Evolutionary conservation across 2,797 vertebrate species (phyloP).

Genomic region (Myotis daubentonii): DNA sequence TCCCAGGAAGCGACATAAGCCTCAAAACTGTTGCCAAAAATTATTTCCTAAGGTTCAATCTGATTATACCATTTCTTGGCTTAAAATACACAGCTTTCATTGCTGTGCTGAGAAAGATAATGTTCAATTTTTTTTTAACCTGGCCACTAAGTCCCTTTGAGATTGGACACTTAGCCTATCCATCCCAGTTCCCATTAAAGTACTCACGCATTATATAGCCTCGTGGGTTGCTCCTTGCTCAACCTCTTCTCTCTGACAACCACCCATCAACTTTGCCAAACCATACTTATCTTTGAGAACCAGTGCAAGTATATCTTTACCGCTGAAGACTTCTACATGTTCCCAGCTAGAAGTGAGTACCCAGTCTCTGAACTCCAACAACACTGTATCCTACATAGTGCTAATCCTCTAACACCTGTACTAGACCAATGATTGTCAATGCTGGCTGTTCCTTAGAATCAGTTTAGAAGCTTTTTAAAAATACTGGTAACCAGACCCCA

Average conservation of each 20-base stretch:
- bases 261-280: background rate
- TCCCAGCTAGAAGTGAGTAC: background rate
- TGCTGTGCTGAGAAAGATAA: background rate
- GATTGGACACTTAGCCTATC: background rate
- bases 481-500: background rate
- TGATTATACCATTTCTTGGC: background rate
- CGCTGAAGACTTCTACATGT: background rate
- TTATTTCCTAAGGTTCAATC: background rate
- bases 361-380: background rate
- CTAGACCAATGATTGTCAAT: background rate
- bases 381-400: background rate
- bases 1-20: background rate
- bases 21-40: background rate
- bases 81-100: slow-evolving; percentile 15
- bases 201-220: background rate
- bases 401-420: background rate
- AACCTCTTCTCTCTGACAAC: background rate
- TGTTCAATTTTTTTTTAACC: background rate
- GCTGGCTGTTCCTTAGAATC: background rate
- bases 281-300: background rate
- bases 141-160: background rate
- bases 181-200: background rate
- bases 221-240: background rate
- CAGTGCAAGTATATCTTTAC: background rate
- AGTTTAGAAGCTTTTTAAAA: background rate